These are phyloP conservation scores for Athene cunicularia DNA, from an alignment of 2,113 vertebrate genomes.

Conservation along the genomic window DNA sequence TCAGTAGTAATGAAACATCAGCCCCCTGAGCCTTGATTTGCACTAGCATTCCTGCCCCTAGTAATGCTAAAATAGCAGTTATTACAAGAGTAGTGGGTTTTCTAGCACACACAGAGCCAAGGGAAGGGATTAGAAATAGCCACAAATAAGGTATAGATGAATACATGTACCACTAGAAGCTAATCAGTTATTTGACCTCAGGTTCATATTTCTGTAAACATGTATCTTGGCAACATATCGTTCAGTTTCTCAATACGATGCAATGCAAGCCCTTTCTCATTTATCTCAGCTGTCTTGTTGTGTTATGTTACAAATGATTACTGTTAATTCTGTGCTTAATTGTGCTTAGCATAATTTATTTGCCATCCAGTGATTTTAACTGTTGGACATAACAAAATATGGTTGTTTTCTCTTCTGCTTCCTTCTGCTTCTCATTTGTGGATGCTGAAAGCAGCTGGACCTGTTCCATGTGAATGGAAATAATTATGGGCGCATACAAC, in stretches of 20 bases:
- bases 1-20: background rate
- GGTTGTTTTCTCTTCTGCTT: conserved; percentile 45
- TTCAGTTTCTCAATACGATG: conserved; percentile 6
- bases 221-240: conserved; percentile 13
- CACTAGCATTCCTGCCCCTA: background rate
- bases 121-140: conserved; percentile 4
- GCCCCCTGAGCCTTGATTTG: background rate
- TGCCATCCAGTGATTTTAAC: conserved; percentile 47
- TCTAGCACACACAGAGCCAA: background rate
- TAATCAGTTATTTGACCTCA: conserved; percentile 43
- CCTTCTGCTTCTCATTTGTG: conserved; percentile 65
- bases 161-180: background rate
- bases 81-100: background rate
- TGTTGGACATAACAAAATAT: conserved; percentile 58
- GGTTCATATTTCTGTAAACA: conserved; percentile 53
- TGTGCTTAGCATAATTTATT: conserved; percentile 65
- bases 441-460: conserved; percentile 67
- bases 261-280: background rate
- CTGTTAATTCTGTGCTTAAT: conserved; percentile 72
- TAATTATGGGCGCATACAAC: conserved; percentile 33
- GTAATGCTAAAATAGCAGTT: background rate
- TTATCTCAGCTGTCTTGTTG: conserved; percentile 53
- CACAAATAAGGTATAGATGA: background rate
- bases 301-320: conserved; percentile 56
- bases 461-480: conserved; percentile 63